A percentile compares a stretch with the other conserved stretches of the same genome.
These are phyloP conservation scores for Acleris holmiana DNA, from an alignment of 2,888 invertebrate genomes.

Conservation along the genomic window DNA sequence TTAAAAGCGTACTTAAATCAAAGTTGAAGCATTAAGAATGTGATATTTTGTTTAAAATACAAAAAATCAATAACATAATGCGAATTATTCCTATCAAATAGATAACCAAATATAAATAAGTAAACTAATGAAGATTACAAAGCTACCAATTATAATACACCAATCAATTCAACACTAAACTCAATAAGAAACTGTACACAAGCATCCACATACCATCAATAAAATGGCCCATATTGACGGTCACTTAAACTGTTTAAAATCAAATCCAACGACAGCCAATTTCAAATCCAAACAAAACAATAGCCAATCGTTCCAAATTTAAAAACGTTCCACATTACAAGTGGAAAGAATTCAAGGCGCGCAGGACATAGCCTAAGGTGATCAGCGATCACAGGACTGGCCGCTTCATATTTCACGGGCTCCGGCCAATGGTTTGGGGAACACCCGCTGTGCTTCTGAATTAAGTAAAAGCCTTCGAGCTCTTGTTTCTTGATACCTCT, in stretches of 20 bases:
- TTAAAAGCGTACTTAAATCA: too few species aligned
- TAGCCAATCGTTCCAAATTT: conserved; percentile 35
- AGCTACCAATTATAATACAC: too few species aligned
- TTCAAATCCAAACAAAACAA: conserved; percentile 25
- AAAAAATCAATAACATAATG: too few species aligned
- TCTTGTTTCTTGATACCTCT: conserved; percentile 84
- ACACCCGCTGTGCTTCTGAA: conserved; percentile 90
- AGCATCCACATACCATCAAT: too few species aligned
- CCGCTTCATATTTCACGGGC: conserved; percentile 81
- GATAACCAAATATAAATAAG: too few species aligned
- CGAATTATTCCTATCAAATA: too few species aligned
- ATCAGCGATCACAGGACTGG: conserved; percentile 57
- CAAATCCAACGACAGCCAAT: conserved; percentile 15
- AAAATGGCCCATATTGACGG: too few species aligned
- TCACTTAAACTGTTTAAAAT: conserved; percentile 11
- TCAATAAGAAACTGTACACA: too few species aligned
- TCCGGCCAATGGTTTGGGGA: conserved; percentile 77
- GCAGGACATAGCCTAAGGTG: conserved; percentile 75
- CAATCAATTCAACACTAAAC: too few species aligned
- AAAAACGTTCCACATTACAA: conserved; percentile 52
- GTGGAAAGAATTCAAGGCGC: conserved; percentile 69
- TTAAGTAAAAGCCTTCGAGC: conserved; percentile 89
- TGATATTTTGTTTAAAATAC: too few species aligned
- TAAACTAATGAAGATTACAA: neutral
- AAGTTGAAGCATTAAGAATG: too few species aligned